These are phyloP conservation scores for Agapornis canus DNA, from an alignment of 2,797 vertebrate genomes.

Conservation along the genomic window DNA sequence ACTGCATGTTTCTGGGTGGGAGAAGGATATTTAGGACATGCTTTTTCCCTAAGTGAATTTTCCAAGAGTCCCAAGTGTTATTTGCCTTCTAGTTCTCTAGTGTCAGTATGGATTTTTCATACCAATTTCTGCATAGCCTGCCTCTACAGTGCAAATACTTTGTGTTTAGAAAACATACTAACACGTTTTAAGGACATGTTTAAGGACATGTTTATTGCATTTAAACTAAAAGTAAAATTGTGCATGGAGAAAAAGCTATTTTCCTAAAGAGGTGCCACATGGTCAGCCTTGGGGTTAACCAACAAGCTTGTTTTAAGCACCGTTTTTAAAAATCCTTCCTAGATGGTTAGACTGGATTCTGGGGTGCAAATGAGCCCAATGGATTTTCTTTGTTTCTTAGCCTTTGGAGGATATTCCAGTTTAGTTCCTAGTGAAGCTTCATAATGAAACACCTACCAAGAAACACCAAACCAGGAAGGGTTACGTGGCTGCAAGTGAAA, in stretches of 20 bases:
- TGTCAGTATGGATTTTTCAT: conserved; percentile 49
- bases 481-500: not conserved
- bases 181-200: not conserved
- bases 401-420: not conserved
- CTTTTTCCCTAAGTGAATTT: conserved; percentile 49
- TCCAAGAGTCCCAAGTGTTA: conserved; percentile 9
- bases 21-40: conserved; percentile 37
- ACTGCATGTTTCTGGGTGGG: not conserved
- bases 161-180: conserved; percentile 2
- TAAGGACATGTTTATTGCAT: not conserved
- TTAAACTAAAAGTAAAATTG: not conserved
- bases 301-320: not conserved
- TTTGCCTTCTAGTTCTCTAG: conserved; percentile 56
- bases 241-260: not conserved
- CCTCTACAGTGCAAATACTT: not conserved
- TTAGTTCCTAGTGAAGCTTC: not conserved
- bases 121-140: not conserved
- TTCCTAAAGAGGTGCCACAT: not conserved
- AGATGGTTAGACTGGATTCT: not conserved
- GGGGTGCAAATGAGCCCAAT: not conserved
- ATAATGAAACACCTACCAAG: not conserved
- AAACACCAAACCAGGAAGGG: not conserved
- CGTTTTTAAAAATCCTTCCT: not conserved
- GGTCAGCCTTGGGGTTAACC: not conserved
- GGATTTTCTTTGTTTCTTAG: not conserved